phyloP scores from a whole-genome alignment of 2,113 vertebrate species.

The Tor tambroides region DNA sequence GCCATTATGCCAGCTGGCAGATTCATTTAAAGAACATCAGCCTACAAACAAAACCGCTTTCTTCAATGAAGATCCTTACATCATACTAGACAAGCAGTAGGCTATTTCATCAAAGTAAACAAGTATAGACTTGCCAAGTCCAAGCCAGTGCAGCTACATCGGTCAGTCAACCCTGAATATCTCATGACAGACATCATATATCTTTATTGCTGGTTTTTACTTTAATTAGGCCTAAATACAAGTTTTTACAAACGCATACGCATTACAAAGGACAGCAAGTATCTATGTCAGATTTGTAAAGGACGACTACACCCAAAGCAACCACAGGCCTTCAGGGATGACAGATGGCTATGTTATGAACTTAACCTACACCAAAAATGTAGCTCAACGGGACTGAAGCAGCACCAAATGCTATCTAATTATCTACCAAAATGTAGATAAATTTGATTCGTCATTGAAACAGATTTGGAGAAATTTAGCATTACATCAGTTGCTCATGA shows the following conservation, averaged over 20 bases:
- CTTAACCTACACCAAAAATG: conserved; percentile 11
- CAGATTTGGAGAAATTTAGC: no score
- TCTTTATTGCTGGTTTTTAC: neutral
- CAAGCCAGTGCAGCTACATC: neutral
- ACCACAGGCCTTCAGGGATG: neutral
- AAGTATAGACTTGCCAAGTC: neutral
- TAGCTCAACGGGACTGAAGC: neutral
- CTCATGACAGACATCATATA: neutral
- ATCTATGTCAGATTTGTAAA: neutral
- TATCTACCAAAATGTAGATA: no score
- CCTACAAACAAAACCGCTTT: neutral
- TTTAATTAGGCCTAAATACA: neutral
- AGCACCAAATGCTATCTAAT: no score
- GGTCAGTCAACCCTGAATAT: neutral
- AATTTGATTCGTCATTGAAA: no score
- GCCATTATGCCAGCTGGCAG: neutral
- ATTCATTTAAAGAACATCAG: neutral
- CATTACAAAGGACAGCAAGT: no score
- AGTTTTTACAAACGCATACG: neutral
- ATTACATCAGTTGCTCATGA: no score
- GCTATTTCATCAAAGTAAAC: neutral
- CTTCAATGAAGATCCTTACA: neutral
- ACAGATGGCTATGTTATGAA: neutral
- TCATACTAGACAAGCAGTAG: neutral
- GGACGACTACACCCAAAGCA: conserved; percentile 13